Evolutionary conservation across 2,113 vertebrate genomes (phyloP).

Genomic region (Psilopsiagon aurifrons): DNA sequence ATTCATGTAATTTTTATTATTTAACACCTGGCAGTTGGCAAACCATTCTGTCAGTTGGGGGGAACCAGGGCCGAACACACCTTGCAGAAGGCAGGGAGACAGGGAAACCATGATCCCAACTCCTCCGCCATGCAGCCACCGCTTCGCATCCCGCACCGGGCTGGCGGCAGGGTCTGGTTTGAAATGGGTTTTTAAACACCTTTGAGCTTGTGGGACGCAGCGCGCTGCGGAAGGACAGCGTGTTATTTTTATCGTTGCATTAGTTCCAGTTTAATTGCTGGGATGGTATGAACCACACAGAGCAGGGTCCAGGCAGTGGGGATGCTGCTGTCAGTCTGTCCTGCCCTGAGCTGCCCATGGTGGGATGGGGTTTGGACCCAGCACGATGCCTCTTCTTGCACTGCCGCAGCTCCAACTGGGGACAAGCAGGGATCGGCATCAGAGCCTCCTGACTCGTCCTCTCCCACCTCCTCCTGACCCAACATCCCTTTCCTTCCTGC

Average conservation of each 20-base stretch:
- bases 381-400: rapidly evolving
- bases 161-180: rapidly evolving
- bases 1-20: not conserved
- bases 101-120: rapidly evolving
- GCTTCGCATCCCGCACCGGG: rapidly evolving
- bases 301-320: not conserved
- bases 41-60: not conserved
- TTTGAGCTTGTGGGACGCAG: not conserved
- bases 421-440: not conserved
- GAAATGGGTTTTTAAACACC: constrained; percentile 4
- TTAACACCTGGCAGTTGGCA: not conserved
- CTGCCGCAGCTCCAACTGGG: not conserved
- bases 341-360: rapidly evolving
- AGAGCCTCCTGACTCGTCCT: rapidly evolving
- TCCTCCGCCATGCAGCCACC: rapidly evolving
- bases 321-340: not conserved
- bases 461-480: not conserved
- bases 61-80: not conserved
- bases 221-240: not conserved
- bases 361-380: not conserved
- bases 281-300: not conserved
- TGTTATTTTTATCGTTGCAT: not conserved
- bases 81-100: not conserved
- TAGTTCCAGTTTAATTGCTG: not conserved
- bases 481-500: not conserved